These are phyloP conservation scores for Buathra laborator DNA, from an alignment of 2,888 invertebrate species.

Conservation along the genomic window DNA sequence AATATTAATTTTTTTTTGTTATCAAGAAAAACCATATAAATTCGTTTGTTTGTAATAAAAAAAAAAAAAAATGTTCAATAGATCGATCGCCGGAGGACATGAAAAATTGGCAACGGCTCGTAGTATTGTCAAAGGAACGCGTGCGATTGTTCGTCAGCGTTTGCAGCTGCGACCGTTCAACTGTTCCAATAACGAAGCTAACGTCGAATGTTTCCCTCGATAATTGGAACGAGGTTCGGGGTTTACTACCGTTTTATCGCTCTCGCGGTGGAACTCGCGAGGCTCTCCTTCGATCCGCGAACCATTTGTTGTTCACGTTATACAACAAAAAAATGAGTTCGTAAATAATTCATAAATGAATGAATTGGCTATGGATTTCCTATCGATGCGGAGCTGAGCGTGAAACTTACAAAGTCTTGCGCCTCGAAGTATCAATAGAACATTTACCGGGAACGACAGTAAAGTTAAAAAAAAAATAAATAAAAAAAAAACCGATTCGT, in stretches of 20 bases:
- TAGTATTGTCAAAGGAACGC: neutral
- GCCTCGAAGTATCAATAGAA: neutral
- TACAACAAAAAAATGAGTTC: neutral
- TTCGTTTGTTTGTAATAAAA: neutral
- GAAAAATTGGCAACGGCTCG: neutral
- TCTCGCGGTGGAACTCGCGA: conserved; percentile 64
- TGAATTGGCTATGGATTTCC: neutral
- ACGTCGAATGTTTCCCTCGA: conserved; percentile 69
- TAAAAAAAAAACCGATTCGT: neutral
- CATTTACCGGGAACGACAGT: conserved; percentile 16
- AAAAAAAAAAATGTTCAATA: neutral
- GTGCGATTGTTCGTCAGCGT: conserved; percentile 19
- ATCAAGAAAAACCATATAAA: neutral
- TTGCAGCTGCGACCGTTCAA: conserved; percentile 58
- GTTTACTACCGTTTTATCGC: conserved; percentile 75
- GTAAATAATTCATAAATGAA: neutral
- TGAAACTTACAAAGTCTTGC: neutral
- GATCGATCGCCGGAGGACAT: neutral
- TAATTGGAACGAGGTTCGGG: conserved; percentile 76
- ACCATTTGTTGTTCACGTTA: neutral
- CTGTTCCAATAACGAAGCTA: conserved; percentile 69
- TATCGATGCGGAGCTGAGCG: too few species aligned
- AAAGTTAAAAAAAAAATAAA: neutral
- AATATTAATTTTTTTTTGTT: neutral
- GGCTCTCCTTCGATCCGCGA: neutral